Evolutionary conservation across 2,797 vertebrate genomes (phyloP).

Genomic region (Falco naumanni): DNA sequence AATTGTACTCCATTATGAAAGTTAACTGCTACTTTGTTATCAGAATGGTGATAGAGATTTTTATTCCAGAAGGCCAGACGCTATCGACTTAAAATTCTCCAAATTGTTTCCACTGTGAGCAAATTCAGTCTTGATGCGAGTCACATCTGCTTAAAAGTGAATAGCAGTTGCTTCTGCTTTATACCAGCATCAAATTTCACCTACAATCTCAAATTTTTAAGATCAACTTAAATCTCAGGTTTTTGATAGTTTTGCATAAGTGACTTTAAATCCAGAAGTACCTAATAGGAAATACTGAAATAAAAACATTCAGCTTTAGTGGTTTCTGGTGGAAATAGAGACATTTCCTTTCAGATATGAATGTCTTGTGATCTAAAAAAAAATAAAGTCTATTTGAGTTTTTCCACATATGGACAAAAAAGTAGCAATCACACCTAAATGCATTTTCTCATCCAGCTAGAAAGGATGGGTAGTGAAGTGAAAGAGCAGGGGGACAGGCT

Average conservation of each 20-base stretch:
- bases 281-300: not conserved
- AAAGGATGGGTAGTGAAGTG: not conserved
- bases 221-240: not conserved
- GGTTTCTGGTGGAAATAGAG: not conserved
- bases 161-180: not conserved
- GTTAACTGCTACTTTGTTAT: not conserved
- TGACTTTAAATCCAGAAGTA: not conserved
- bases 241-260: not conserved
- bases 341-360: not conserved
- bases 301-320: not conserved
- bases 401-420: not conserved
- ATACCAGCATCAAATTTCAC: not conserved
- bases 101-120: constrained; percentile 49
- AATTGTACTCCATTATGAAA: not conserved
- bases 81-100: constrained; percentile 48
- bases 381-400: not conserved
- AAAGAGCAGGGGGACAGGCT: not conserved
- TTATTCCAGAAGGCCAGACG: constrained; percentile 29
- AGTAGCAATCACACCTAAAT: rapidly evolving
- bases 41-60: not conserved
- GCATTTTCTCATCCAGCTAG: not conserved
- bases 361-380: not conserved
- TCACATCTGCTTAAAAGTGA: constrained; percentile 30
- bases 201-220: not conserved
- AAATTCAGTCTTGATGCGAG: constrained; percentile 25